A percentile compares a stretch with the other conserved stretches of the same genome.
Conservation (phyloP, 2,113 vertebrate genomes). For the Cyprinus carpio region DNA sequence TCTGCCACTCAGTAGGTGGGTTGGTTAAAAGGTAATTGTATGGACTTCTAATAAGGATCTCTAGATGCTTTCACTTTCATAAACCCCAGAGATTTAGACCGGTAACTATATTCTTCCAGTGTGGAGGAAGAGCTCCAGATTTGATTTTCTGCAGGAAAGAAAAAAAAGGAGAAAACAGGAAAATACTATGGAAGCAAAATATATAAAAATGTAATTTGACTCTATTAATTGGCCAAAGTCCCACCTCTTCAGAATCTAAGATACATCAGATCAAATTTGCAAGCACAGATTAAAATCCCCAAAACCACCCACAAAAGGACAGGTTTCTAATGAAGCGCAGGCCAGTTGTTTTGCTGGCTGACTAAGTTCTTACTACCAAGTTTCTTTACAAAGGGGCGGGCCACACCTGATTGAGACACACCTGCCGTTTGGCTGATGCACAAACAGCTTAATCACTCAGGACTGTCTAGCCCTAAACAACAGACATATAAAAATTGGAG, state of each 20-base stretch:
- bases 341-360: not conserved
- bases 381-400: constrained; percentile 18
- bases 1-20: constrained; percentile 18
- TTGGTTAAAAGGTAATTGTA: constrained; percentile 21
- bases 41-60: constrained; percentile 51
- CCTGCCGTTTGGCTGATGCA: not conserved
- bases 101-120: not conserved
- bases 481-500: constrained; percentile 1
- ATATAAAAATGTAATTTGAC: not conserved
- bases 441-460: constrained; percentile 9
- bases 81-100: constrained; percentile 2
- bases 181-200: not conserved
- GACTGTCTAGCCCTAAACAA: not conserved
- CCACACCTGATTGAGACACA: constrained; percentile 24
- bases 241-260: not conserved
- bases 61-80: constrained; percentile 39
- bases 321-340: not conserved
- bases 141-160: not conserved
- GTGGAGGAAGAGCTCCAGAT: constrained; percentile 10
- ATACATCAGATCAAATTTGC: not conserved
- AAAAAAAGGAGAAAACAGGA: no score
- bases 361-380: constrained; percentile 25
- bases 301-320: not conserved
- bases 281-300: not conserved
- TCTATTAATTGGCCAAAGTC: not conserved